Base-by-base conservation (phyloP, 1,140 invertebrate species). In the Leguminivora glycinivorella region DNA sequence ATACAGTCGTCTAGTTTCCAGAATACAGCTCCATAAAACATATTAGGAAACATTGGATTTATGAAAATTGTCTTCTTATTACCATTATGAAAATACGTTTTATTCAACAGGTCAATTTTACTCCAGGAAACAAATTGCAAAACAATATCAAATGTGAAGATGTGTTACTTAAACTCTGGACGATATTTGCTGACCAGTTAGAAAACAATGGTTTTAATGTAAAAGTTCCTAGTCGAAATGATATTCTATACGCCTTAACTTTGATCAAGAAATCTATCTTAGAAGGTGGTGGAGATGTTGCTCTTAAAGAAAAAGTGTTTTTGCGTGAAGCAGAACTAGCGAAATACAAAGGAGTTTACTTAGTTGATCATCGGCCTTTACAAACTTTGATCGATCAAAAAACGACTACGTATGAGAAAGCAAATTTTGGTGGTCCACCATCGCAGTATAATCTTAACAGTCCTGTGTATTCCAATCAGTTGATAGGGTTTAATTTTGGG, bases 231-330 rank as follows among this genome's bases (percentile, higher is more conserved):
- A 31, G 9, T 17, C 6, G 2, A 34, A 6, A 29, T 17, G 4
- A 63, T 29, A 29, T 63, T 9, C n/a, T 24, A 31, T 29, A 31
- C 26, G 58, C 58, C 14, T 29, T 63, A 63, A 31, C 14, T 7
- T 63, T 29, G 14, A 63, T 63, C 3, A 63, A 63, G n/a, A 29
- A 63, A 29, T 63, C 58, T 4, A 29, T 63, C n/a, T 17, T 29
- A 63, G 47, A 22, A n/a, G 7, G 22, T 9, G n/a, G 17, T 22
- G 6, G 10, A 19, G 10, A 52, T 52, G 19, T 10, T 22, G 17
- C 9, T 22, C 7, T 52, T 19, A 52, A 52, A 52, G 47, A 52
- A 22, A 52, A 7, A 22, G 7, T 52, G 47, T 10, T 10, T 52
- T 19, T 52, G 19, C 47, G 47, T 29, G 58, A 63, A 63, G 25